These are phyloP conservation scores for Liparis tanakae DNA, from an alignment of 2,797 vertebrate species.

Conservation along the genomic window DNA sequence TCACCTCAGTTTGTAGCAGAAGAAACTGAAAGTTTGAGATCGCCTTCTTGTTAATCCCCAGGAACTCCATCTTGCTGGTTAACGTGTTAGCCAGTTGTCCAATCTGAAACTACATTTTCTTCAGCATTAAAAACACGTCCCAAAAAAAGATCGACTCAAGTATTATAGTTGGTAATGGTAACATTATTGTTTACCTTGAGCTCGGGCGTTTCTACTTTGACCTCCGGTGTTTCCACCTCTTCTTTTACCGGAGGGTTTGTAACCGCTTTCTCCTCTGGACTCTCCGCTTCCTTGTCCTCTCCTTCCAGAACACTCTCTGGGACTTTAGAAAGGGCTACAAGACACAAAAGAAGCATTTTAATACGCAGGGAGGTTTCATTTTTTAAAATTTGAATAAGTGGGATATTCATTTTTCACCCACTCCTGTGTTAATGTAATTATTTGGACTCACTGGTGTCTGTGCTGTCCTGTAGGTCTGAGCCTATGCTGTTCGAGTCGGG, in stretches of 20 bases:
- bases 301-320: slow-evolving; percentile 76
- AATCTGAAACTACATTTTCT: slow-evolving; percentile 93
- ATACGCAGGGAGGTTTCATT: background rate
- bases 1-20: slow-evolving; percentile 98
- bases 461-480: slow-evolving; percentile 85
- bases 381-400: background rate
- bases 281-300: slow-evolving; percentile 82
- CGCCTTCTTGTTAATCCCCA: slow-evolving; percentile 96
- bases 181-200: slow-evolving; percentile 84
- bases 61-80: slow-evolving; percentile 98
- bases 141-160: background rate
- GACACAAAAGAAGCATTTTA: slow-evolving; percentile 25
- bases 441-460: slow-evolving; percentile 71
- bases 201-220: slow-evolving; percentile 90
- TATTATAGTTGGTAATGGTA: background rate
- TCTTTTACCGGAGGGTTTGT: slow-evolving; percentile 79
- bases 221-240: slow-evolving; percentile 87
- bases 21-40: slow-evolving; percentile 99
- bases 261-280: slow-evolving; percentile 82
- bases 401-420: background rate
- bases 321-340: slow-evolving; percentile 71
- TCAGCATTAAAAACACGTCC: slow-evolving; percentile 22
- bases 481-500: slow-evolving; percentile 89
- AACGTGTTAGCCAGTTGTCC: slow-evolving; percentile 98
- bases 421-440: background rate